Base-by-base conservation (phyloP, 2,797 vertebrate species). In the Xenentodon cancila region DNA sequence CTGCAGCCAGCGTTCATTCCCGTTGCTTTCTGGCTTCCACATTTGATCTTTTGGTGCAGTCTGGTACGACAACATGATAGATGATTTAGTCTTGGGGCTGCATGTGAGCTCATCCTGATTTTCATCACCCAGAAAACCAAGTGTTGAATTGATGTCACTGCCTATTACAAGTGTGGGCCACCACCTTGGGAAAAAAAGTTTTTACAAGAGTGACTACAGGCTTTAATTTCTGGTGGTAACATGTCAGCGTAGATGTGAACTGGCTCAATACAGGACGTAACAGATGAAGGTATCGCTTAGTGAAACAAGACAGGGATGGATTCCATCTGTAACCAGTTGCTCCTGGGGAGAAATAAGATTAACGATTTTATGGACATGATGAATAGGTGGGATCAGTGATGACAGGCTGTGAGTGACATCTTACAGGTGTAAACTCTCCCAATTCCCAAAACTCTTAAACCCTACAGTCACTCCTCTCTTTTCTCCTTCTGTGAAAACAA, bases 341-440 rank as follows among this genome's bases (percentile, higher is more conserved):
- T 90, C 55, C 63, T 64, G 44, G 57, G 75, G 53, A 82, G 66
- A 68, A 89, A 74, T 66, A 74, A 92, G 91, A 93, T 92, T 85
- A 93, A 94, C 92, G 90, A 86, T 86, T 92, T 92, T 86, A 34
- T 21, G 52, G 89, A 88, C 78, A 92, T 93, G 92, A 94, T 92
- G 92, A 92, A 94, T 92, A 90, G 80, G 86, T 53, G 66, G 69
- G 81, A 87, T 87, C 53, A 56, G 74, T 7, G 90, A 77, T 85
- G 92, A 93, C 92, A 93, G 86, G 59, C 68, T 84, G 71, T 92
- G 92, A 94, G 84, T 92, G 93, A 93, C 92, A 84, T 43, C 84
- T 90, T 92, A 88, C 93, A 94, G 92, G 92, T 94, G 93, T 71
- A 67, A 57, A 68, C 49, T 59, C 63, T 71, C 46, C 58, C 64